Conservation (phyloP, 2,888 invertebrate species). For the Acronicta leporina region DNA sequence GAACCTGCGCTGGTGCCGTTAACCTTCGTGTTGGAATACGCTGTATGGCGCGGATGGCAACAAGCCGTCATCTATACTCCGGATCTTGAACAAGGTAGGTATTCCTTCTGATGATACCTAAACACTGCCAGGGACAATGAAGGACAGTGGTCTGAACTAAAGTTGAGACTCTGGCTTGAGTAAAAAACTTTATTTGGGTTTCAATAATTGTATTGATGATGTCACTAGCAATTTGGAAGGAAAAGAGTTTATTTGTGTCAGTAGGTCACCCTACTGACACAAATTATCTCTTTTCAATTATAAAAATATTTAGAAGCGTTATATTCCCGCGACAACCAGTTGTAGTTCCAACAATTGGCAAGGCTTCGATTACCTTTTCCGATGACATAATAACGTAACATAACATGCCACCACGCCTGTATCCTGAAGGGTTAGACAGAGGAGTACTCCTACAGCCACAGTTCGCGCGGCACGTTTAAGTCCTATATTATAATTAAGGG, state of each 20-base stretch:
- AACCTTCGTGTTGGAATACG: slow-evolving; percentile 86
- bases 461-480: too few relatives aligned
- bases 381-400: slow-evolving; percentile 11
- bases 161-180: too few relatives aligned
- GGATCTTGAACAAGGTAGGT: slow-evolving; percentile 70
- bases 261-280: too few relatives aligned
- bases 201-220: background rate
- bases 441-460: too few relatives aligned
- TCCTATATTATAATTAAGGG: too few relatives aligned
- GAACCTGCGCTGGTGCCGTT: slow-evolving; percentile 64
- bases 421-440: too few relatives aligned
- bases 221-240: background rate
- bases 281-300: too few relatives aligned
- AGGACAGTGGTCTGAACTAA: too few relatives aligned
- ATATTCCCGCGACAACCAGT: slow-evolving; percentile 12
- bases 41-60: slow-evolving; percentile 87
- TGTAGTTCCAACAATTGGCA: slow-evolving; percentile 13
- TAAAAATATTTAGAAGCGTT: too few relatives aligned
- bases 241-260: slow-evolving; percentile 27
- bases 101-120: background rate
- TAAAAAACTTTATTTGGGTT: too few relatives aligned
- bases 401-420: too few relatives aligned
- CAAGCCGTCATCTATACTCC: slow-evolving; percentile 85
- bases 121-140: too few relatives aligned
- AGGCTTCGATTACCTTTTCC: slow-evolving; percentile 13